These are phyloP conservation scores for Heliconius ethilla DNA, from an alignment of 2,888 invertebrate genomes.

Conservation along the genomic window DNA sequence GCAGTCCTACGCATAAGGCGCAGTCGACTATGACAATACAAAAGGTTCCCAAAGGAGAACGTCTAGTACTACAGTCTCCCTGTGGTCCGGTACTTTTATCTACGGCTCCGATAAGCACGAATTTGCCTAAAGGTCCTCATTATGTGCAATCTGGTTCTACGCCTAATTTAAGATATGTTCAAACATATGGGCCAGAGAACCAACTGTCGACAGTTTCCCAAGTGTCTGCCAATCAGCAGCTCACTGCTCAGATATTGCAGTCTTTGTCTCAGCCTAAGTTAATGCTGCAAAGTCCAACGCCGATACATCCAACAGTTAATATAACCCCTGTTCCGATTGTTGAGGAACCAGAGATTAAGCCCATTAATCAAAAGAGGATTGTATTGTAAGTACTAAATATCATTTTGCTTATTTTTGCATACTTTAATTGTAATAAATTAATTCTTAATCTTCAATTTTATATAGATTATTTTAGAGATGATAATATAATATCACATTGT, in stretches of 20 bases:
- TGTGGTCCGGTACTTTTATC: conserved; percentile 75
- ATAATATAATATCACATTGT: too few species aligned
- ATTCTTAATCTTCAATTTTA: background rate
- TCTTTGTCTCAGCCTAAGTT: conserved; percentile 78
- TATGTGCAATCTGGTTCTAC: conserved; percentile 77
- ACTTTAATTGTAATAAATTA: background rate
- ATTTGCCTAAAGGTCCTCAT: conserved; percentile 73
- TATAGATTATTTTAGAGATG: too few species aligned
- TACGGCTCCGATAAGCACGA: conserved; percentile 68
- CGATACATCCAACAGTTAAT: conserved; percentile 52
- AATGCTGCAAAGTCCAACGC: conserved; percentile 61
- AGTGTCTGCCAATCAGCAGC: conserved; percentile 83
- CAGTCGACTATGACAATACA: conserved; percentile 60
- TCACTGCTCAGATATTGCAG: conserved; percentile 84
- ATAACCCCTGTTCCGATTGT: conserved; percentile 51
- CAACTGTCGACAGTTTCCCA: conserved; percentile 72
- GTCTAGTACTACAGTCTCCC: conserved; percentile 73
- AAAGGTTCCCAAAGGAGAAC: conserved; percentile 71
- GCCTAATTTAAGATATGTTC: conserved; percentile 73
- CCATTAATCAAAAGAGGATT: conserved; percentile 68
- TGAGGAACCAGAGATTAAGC: conserved; percentile 65
- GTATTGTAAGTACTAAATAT: conserved; percentile 67
- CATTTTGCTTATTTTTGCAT: background rate
- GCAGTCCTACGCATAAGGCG: conserved; percentile 71
- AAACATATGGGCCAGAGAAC: conserved; percentile 69